Conservation (phyloP, 2,888 invertebrate species). For the Zygaena filipendulae region DNA sequence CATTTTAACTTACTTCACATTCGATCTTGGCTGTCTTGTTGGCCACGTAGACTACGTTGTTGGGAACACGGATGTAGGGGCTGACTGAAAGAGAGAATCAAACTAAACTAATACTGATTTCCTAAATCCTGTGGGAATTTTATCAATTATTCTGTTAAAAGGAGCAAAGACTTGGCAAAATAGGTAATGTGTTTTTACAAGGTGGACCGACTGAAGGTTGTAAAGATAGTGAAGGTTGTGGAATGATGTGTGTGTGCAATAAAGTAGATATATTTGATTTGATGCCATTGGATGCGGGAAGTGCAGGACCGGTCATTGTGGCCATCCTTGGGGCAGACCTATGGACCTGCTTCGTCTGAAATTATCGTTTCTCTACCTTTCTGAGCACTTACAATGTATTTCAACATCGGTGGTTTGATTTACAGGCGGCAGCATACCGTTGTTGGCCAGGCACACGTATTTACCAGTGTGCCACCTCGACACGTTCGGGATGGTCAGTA, state of each 20-base stretch:
- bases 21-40: slow-evolving; percentile 79
- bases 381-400: slow-evolving; percentile 87
- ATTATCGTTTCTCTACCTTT: too few species aligned
- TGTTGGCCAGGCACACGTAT: slow-evolving; percentile 83
- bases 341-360: too few species aligned
- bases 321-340: too few species aligned
- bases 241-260: too few species aligned
- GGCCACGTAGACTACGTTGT: slow-evolving; percentile 77
- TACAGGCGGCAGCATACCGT: slow-evolving; percentile 86
- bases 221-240: too few species aligned
- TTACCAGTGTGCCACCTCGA: slow-evolving; percentile 79
- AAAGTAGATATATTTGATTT: too few species aligned
- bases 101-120: slow-evolving; percentile 3
- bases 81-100: slow-evolving; percentile 71
- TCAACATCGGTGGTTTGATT: slow-evolving; percentile 86
- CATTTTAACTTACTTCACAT: slow-evolving; percentile 71
- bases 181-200: too few species aligned
- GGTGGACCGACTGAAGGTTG: too few species aligned
- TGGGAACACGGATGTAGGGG: slow-evolving; percentile 83
- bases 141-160: too few species aligned
- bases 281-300: too few species aligned
- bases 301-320: too few species aligned
- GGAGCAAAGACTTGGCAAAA: slow-evolving; percentile 18
- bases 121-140: too few species aligned
- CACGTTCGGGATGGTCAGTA: slow-evolving; percentile 78